These are phyloP conservation scores for Micromussa lordhowensis DNA, from an alignment of 92 coral and sea anemone genomes.

Conservation along the genomic window DNA sequence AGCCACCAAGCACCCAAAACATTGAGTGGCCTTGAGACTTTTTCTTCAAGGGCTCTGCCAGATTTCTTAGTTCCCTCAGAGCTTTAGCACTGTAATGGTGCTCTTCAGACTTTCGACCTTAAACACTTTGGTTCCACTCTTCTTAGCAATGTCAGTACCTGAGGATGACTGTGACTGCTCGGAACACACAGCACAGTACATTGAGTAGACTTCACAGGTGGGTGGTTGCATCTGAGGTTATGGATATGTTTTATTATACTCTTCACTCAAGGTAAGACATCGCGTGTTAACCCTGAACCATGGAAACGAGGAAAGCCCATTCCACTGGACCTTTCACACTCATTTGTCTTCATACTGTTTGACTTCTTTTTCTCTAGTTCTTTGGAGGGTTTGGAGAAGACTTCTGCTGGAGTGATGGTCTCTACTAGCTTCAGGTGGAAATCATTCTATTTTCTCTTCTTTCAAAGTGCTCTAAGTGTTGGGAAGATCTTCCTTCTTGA, in stretches of 20 bases:
- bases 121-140: background rate
- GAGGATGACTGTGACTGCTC: background rate
- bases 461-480: background rate
- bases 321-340: conserved; percentile 59
- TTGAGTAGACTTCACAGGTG: background rate
- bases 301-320: conserved; percentile 46
- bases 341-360: conserved; percentile 10
- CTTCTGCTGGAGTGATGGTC: background rate
- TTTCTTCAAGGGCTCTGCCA: too few relatives aligned
- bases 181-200: conserved; percentile 24
- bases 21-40: too few relatives aligned
- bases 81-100: too few relatives aligned
- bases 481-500: conserved; percentile 16
- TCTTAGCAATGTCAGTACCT: conserved; percentile 12
- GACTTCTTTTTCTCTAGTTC: conserved; percentile 8
- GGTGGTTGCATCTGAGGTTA: conserved; percentile 17
- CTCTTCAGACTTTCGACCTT: too few relatives aligned
- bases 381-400: background rate
- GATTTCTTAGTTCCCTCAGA: too few relatives aligned
- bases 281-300: conserved; percentile 34
- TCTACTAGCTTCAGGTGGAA: too few relatives aligned
- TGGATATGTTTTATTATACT: background rate
- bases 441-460: conserved; percentile 9
- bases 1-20: too few relatives aligned
- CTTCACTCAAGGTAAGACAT: background rate